These are phyloP conservation scores for Xanthia togata DNA, from an alignment of 2,888 invertebrate species.

Conservation along the genomic window DNA sequence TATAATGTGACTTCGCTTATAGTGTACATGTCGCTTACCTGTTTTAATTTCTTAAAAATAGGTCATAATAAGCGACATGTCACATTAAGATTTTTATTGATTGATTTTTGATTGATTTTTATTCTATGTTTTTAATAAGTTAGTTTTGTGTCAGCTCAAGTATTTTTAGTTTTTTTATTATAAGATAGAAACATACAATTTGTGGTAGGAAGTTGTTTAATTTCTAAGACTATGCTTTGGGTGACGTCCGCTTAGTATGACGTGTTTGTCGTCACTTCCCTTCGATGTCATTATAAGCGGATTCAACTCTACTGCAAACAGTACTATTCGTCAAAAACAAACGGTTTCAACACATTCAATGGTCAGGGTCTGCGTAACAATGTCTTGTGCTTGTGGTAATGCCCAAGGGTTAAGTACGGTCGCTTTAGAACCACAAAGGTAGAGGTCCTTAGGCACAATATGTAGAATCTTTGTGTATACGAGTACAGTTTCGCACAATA, in stretches of 20 bases:
- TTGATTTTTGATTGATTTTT: no score
- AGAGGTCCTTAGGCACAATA: conserved; percentile 23
- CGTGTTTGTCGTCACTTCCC: neutral
- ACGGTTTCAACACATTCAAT: conserved; percentile 1
- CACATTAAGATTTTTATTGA: no score
- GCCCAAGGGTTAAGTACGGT: conserved; percentile 48
- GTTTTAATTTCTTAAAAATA: no score
- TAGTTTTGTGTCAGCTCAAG: neutral
- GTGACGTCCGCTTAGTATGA: no score
- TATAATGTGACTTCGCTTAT: neutral
- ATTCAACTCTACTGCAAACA: neutral
- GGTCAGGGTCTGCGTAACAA: conserved; percentile 16
- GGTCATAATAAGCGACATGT: no score
- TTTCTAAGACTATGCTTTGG: neutral
- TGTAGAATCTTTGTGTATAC: conserved; percentile 2
- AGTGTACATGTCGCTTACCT: no score
- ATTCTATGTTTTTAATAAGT: no score
- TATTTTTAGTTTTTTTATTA: neutral
- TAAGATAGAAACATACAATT: neutral
- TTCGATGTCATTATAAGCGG: neutral
- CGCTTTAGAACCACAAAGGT: conserved; percentile 35
- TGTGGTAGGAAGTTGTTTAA: neutral
- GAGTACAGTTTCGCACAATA: conserved; percentile 4
- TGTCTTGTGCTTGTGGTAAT: conserved; percentile 18
- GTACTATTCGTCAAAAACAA: conserved; percentile 19